Evolutionary conservation across 1,140 invertebrate genomes (phyloP).

Genomic region (Spodoptera frugiperda): DNA sequence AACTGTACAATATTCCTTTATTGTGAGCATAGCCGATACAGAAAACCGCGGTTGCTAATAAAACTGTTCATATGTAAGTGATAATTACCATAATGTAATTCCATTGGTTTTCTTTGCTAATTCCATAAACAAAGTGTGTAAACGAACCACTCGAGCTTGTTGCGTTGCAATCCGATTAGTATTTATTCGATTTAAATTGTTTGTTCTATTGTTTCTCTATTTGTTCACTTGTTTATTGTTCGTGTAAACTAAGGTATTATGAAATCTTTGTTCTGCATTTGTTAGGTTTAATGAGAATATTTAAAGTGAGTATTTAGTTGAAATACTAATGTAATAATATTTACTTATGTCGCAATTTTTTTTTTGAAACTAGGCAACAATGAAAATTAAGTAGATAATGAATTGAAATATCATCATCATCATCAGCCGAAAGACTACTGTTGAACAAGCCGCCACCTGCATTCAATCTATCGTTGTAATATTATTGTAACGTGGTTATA

Average conservation of each 20-base stretch:
- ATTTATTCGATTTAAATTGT: constrained; percentile 34
- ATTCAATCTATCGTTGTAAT: too few relatives aligned
- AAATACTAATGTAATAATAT: too few relatives aligned
- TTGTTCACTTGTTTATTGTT: constrained; percentile 22
- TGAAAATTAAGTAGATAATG: too few relatives aligned
- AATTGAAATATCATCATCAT: too few relatives aligned
- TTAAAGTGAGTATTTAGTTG: too few relatives aligned
- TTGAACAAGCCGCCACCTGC: too few relatives aligned
- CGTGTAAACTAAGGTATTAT: background rate
- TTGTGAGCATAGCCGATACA: constrained; percentile 18
- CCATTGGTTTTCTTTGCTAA: constrained; percentile 17
- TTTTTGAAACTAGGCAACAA: too few relatives aligned
- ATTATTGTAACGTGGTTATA: too few relatives aligned
- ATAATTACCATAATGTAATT: constrained; percentile 39
- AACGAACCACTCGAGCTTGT: constrained; percentile 23
- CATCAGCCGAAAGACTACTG: too few relatives aligned
- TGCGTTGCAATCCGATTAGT: constrained; percentile 29
- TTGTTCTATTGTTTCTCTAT: constrained; percentile 1
- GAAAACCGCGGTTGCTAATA: constrained; percentile 31
- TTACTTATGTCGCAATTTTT: too few relatives aligned
- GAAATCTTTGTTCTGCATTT: too few relatives aligned
- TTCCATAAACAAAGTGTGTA: constrained; percentile 20
- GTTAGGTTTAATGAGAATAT: too few relatives aligned
- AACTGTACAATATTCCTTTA: constrained; percentile 8
- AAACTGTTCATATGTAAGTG: constrained; percentile 42